phyloP scores from a whole-genome alignment of 1,140 invertebrate species.

The Prorops nasuta region DNA sequence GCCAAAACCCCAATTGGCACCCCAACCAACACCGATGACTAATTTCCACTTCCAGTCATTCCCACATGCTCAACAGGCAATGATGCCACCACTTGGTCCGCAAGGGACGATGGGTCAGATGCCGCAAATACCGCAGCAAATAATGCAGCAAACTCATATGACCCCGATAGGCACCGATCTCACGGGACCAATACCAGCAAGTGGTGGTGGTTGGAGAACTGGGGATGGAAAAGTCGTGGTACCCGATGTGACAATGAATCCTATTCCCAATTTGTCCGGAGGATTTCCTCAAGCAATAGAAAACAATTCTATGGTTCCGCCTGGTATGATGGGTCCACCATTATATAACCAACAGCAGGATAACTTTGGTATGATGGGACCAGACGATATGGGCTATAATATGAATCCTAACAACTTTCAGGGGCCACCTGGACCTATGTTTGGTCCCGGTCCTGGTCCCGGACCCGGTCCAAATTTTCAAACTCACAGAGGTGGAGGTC shows the following conservation, averaged over 20 bases:
- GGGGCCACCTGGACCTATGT: constrained; percentile 45
- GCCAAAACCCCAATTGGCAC: constrained; percentile 62
- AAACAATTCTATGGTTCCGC: constrained; percentile 43
- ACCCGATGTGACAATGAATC: constrained; percentile 45
- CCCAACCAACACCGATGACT: constrained; percentile 30
- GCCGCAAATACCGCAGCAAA: constrained; percentile 35
- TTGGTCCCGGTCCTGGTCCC: constrained; percentile 37
- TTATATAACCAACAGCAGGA: constrained; percentile 57
- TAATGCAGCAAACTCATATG: constrained; percentile 35
- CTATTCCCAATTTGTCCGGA: constrained; percentile 36
- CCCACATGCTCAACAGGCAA: constrained; percentile 34
- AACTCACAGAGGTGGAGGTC: constrained; percentile 51
- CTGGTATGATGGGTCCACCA: constrained; percentile 51
- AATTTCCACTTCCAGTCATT: constrained; percentile 48
- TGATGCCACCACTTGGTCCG: constrained; percentile 29
- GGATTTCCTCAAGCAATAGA: constrained; percentile 45
- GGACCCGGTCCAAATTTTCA: constrained; percentile 48
- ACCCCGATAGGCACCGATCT: constrained; percentile 29
- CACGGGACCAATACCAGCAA: constrained; percentile 18
- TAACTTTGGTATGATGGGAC: constrained; percentile 36
- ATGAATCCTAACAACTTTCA: constrained; percentile 36
- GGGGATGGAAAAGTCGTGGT: constrained; percentile 57
- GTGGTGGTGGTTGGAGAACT: constrained; percentile 51
- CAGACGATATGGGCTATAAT: constrained; percentile 46
- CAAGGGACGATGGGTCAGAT: constrained; percentile 45